phyloP scores from a whole-genome alignment of 53 echinoderm and acorn worm species.

The Echinarachnius parma region DNA sequence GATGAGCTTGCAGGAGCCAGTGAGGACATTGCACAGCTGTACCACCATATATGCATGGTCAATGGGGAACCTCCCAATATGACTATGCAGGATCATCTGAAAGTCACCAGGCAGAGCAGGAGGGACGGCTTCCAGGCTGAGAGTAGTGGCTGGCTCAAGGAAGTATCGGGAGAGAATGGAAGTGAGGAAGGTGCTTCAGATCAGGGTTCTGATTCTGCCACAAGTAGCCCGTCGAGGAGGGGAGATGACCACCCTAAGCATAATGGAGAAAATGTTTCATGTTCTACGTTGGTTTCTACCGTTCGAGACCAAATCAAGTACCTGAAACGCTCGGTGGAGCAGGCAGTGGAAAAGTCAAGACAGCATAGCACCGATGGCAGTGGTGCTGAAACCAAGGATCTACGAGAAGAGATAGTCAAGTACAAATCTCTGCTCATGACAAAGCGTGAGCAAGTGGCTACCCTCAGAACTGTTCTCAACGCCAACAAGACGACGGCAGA shows the following conservation, averaged over 20 bases:
- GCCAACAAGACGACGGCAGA: constrained; percentile 97
- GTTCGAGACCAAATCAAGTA: constrained; percentile 95
- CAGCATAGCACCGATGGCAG: constrained; percentile 72
- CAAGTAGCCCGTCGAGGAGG: constrained; percentile 54
- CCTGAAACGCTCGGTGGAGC: constrained; percentile 90
- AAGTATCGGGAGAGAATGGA: constrained; percentile 69
- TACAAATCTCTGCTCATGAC: constrained; percentile 73
- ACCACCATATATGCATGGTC: constrained; percentile 88
- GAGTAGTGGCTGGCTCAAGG: constrained; percentile 76
- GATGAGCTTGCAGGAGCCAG: constrained; percentile 90
- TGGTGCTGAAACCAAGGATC: constrained; percentile 81
- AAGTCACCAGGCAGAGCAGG: constrained; percentile 82
- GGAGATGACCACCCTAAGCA: constrained; percentile 59
- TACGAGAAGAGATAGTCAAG: constrained; percentile 83
- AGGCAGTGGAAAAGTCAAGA: constrained; percentile 83
- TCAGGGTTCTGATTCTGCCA: constrained; percentile 45
- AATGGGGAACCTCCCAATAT: constrained; percentile 91
- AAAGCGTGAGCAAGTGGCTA: constrained; percentile 88
- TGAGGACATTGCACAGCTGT: constrained; percentile 92
- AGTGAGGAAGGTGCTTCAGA: constrained; percentile 53
- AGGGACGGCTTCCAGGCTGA: constrained; percentile 90
- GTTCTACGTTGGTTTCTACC: constrained; percentile 71
- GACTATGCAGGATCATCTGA: constrained; percentile 87
- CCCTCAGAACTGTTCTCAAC: constrained; percentile 89
- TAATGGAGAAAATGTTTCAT: constrained; percentile 73